Evolutionary conservation across 2,888 invertebrate genomes (phyloP), one percentile per base, ranked within the genome.

Genomic region (Helobdella robusta): DNA sequence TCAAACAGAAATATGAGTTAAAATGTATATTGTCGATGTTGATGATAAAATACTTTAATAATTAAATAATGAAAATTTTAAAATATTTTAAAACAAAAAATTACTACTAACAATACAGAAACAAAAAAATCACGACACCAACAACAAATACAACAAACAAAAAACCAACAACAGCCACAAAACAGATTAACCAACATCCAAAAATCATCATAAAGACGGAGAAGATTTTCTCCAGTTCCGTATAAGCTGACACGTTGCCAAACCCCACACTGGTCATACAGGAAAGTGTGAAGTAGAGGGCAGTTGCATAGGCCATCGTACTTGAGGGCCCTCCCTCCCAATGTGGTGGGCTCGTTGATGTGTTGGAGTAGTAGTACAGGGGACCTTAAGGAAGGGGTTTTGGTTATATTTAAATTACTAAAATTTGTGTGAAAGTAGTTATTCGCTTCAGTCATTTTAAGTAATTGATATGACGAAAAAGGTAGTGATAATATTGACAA

Each of bases 131-230:
- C n/a, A 40, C 11, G 11, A 40, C n/a, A 40, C 44, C 11, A 40
- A 40, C 11, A 40, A 40, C 11, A n/a, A 40, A 15, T 40, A n/a
- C 11, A 40, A 40, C 11, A 11, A 40, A 40, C 11, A 15, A 40
- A 40, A 40, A 40, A 11, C 44, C 11, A 40, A 40, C 44, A 11
- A 40, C n/a, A 15, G 11, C 11, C n/a, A n/a, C n/a, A n/a, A n/a
- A n/a, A n/a, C n/a, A n/a, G n/a, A n/a, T n/a, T n/a, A n/a, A 75
- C 84, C 84, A 83, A 95, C 95, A 92, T 84, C 95, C 95, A 81
- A 95, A 92, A 77, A 98, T 94, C 97, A 98, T 97, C 97, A 98
- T 97, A 84, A 93, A 93, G 83, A 95, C 94, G 81, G 94, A 94
- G 85, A 97, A 98, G 81, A 95, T 89, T 85, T 94, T 91, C 85